Conservation (phyloP, 2,113 vertebrate genomes). For the Microtus montanus region DNA sequence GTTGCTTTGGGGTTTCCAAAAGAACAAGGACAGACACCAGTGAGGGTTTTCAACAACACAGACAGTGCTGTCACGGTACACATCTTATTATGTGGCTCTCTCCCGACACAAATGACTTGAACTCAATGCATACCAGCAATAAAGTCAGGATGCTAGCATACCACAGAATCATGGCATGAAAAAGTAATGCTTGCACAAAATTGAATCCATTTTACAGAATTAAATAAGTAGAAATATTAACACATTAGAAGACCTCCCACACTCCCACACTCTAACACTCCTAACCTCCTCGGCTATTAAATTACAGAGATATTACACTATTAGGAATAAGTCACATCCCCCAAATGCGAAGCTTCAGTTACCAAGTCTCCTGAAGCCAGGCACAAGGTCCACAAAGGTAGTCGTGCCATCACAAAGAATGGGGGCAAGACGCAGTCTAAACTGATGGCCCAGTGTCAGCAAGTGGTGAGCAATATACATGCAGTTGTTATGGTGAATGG, state of each 20-base stretch:
- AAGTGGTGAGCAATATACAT: slow-evolving; percentile 97
- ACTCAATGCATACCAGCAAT: slow-evolving; percentile 1
- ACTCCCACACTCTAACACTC: background rate
- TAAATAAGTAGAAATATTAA: slow-evolving; percentile 16
- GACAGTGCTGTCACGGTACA: background rate
- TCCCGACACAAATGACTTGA: slow-evolving; percentile 29
- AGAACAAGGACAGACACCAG: background rate
- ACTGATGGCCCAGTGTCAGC: slow-evolving; percentile 96
- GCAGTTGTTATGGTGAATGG: slow-evolving; percentile 99
- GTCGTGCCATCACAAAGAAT: slow-evolving; percentile 88
- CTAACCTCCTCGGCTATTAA: background rate
- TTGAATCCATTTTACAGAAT: background rate
- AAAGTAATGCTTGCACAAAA: slow-evolving; percentile 14
- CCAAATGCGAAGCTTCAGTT: slow-evolving; percentile 29
- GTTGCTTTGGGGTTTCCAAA: background rate
- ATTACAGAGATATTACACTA: background rate
- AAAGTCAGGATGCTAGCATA: background rate
- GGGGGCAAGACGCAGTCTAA: slow-evolving; percentile 86
- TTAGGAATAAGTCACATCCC: accelerated
- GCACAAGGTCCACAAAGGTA: slow-evolving; percentile 97
- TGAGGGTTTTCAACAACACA: background rate
- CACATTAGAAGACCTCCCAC: slow-evolving; percentile 29
- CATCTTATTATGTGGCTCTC: slow-evolving; percentile 22
- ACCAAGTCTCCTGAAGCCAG: slow-evolving; percentile 95
- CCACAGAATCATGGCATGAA: slow-evolving; percentile 26